Evolutionary conservation across 2,888 invertebrate species (phyloP).

Genomic region (Acrobeloides nanus): DNA sequence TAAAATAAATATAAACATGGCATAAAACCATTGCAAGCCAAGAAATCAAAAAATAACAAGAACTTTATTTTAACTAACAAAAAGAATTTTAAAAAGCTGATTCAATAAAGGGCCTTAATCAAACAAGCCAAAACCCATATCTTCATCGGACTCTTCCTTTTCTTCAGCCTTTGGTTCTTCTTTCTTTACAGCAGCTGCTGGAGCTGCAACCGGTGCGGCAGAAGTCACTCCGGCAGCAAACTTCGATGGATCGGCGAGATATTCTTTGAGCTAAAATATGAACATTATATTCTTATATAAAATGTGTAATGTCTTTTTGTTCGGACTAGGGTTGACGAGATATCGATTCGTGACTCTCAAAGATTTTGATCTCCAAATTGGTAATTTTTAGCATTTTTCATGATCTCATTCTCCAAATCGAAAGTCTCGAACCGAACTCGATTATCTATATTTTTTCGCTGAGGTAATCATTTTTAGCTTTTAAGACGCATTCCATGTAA

Average conservation of each 20-base stretch:
- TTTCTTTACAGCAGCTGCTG: constrained; percentile 63
- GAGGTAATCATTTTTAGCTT: too few species aligned
- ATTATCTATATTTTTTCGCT: too few species aligned
- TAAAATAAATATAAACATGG: constrained; percentile 3
- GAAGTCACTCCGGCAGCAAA: constrained; percentile 66
- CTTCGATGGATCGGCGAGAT: constrained; percentile 69
- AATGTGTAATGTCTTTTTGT: too few species aligned
- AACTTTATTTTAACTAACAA: constrained; percentile 29
- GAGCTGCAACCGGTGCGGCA: constrained; percentile 62
- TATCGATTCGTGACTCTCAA: too few species aligned
- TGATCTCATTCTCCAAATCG: too few species aligned
- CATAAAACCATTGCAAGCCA: constrained; percentile 5
- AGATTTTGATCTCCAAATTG: too few species aligned
- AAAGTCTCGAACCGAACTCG: too few species aligned
- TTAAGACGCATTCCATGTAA: too few species aligned
- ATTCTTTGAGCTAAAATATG: constrained; percentile 56
- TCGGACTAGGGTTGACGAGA: too few species aligned
- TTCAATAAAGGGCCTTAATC: constrained; percentile 48
- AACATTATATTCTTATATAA: neutral
- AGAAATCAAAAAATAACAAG: constrained; percentile 12
- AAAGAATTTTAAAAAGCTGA: too few species aligned
- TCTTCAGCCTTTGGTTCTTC: constrained; percentile 61
- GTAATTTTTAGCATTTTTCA: too few species aligned
- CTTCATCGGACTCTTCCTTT: constrained; percentile 78
- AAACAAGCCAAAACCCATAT: constrained; percentile 80